Evolutionary conservation across 2,113 vertebrate genomes (phyloP).

Genomic region (Sturnus vulgaris): DNA sequence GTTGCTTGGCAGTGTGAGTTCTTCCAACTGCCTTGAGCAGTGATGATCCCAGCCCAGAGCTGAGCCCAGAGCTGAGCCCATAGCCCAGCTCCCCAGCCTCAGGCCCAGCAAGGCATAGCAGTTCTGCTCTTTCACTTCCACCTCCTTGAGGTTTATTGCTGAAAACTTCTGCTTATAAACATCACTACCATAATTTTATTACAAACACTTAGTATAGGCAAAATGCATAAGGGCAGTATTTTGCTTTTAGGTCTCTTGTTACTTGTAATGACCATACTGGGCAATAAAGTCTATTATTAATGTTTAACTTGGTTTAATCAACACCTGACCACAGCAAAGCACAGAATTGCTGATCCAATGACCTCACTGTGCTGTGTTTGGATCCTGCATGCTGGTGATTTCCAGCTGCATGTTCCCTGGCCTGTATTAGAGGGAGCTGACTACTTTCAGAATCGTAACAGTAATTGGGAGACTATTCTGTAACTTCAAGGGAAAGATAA

Average conservation of each 20-base stretch:
- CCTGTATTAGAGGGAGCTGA: background rate
- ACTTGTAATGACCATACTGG: background rate
- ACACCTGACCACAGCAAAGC: background rate
- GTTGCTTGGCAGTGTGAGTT: rapidly evolving
- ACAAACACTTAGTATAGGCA: background rate
- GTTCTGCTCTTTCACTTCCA: background rate
- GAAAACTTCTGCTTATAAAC: background rate
- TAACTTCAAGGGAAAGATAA: background rate
- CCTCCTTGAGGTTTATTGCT: background rate
- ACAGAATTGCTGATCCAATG: background rate
- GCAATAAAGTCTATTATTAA: background rate
- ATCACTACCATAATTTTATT: background rate
- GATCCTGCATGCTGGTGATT: background rate
- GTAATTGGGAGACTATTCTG: background rate
- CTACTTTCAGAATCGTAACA: background rate
- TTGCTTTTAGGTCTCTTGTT: background rate
- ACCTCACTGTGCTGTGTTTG: background rate
- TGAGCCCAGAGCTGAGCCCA: background rate
- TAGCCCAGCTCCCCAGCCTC: background rate
- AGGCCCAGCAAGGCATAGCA: too few relatives aligned
- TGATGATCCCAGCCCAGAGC: background rate
- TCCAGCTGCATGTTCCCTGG: background rate
- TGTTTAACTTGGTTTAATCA: background rate
- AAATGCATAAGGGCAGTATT: background rate
- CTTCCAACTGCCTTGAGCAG: background rate